Evolutionary conservation across 1,140 invertebrate species (phyloP), one percentile per base, ranked within the genome.

Genomic region (Tetramorium simillimum): DNA sequence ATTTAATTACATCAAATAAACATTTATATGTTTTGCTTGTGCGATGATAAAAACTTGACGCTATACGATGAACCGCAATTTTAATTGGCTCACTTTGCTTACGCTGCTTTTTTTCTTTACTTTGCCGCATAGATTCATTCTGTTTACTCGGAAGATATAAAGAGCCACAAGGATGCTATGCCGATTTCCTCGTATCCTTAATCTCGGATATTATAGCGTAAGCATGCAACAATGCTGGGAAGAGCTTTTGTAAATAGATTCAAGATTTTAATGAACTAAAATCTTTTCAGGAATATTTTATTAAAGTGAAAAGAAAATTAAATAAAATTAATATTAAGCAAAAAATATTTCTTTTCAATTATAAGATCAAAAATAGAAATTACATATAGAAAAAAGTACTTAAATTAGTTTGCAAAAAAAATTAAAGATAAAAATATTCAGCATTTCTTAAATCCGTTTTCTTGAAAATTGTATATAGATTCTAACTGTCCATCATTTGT

Each of bases 1-100:
- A 75, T 84, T 84, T 75, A 84, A 84, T 84, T 84, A 84, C 18
- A 28, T 43, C n/a, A 84, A 60, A 75, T 75, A 84, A 84, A 75
- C 46, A 84, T 75, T 82, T 84, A 84, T 84, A 75, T 2, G 24
- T 60, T 21, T 40, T n/a, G 40, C 7, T 40, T 46, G 24, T 40
- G 14, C 9, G 21, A 14, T 46, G 69, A 49, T 75, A 84, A 84
- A 33, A 84, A 73, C 53, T 49, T 33, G 53, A 28, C 40, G 21
- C n/a, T 60, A 24, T 33, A 33, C 51, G 21, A 72, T 28, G 40
- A 72, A 14, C 24, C 14, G 43, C 24, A 75, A 62, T 84, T 75
- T 84, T 75, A 84, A 84, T 84, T 75, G 53, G 53, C 28, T 33
- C 16, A 43, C 53, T 82, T 43, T 60, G 51, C 28, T 60, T 33